Conservation (phyloP, 2,888 invertebrate genomes). For the Meandrusa payeni region DNA sequence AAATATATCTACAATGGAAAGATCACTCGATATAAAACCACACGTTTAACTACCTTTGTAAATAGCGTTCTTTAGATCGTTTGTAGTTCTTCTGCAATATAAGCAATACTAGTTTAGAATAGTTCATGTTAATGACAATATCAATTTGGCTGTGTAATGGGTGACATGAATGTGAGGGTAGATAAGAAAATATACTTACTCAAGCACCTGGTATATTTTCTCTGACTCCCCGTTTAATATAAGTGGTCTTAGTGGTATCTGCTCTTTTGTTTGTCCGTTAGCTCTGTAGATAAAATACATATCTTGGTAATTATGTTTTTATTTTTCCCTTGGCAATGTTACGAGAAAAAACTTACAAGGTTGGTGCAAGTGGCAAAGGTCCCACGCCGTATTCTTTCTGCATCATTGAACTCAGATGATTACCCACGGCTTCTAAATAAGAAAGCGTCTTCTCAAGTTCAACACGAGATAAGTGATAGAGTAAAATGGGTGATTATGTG, state of each 20-base stretch:
- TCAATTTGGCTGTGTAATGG: slow-evolving; percentile 28
- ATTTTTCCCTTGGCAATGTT: background rate
- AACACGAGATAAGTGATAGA: background rate
- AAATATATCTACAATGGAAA: slow-evolving; percentile 34
- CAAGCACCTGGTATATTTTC: slow-evolving; percentile 85
- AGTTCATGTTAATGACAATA: slow-evolving; percentile 25
- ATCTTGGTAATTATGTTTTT: no score
- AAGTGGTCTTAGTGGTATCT: slow-evolving; percentile 89
- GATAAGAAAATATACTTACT: slow-evolving; percentile 79
- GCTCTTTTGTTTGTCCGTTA: slow-evolving; percentile 82
- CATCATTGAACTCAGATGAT: slow-evolving; percentile 77
- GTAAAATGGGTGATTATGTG: background rate
- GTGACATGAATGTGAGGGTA: slow-evolving; percentile 26
- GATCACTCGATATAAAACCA: slow-evolving; percentile 47
- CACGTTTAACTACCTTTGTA: slow-evolving; percentile 72
- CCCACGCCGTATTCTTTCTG: slow-evolving; percentile 69
- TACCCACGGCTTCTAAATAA: slow-evolving; percentile 61
- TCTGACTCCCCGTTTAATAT: slow-evolving; percentile 85
- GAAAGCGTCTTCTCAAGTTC: background rate
- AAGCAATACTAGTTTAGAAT: slow-evolving; percentile 42
- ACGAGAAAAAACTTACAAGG: slow-evolving; percentile 51
- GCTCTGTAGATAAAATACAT: slow-evolving; percentile 43
- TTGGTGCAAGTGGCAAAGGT: slow-evolving; percentile 59
- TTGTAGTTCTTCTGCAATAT: slow-evolving; percentile 77
- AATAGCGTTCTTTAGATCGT: slow-evolving; percentile 77